Evolutionary conservation across 2,797 vertebrate species (phyloP).

Genomic region (Acomys russatus): DNA sequence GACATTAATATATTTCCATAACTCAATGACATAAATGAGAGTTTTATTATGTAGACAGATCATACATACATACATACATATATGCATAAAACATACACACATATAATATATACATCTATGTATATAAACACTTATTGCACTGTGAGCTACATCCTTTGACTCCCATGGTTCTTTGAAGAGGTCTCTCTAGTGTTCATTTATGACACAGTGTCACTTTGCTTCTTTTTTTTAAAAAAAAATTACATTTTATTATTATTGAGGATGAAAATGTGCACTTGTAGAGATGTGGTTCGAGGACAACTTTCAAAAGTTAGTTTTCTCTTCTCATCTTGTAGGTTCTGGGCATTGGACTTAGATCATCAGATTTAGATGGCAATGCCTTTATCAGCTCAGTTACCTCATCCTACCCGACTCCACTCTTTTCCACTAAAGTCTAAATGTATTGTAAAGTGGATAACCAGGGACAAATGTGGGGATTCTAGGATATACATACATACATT

Average conservation of each 20-base stretch:
- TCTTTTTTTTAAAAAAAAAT: not conserved
- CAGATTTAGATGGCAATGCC: not conserved
- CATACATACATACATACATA: too few species aligned
- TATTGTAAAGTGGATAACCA: not conserved
- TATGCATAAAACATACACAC: too few species aligned
- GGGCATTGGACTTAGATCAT: not conserved
- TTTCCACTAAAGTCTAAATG: not conserved
- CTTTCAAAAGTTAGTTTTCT: not conserved
- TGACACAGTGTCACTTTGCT: not conserved
- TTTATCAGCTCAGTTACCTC: not conserved
- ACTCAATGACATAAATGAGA: not conserved
- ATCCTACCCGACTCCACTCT: not conserved
- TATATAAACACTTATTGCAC: not conserved
- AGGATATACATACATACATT: not conserved
- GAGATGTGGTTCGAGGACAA: not conserved
- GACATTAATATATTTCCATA: not conserved
- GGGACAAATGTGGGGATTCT: constrained; percentile 1
- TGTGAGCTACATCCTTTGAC: not conserved
- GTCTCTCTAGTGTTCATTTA: not conserved
- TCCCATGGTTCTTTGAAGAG: not conserved
- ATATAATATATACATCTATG: not conserved
- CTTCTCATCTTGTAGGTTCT: not conserved
- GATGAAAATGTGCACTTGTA: not conserved
- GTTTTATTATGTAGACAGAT: not conserved
- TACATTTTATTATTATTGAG: not conserved